A percentile compares a stretch with the other conserved stretches of the same genome.
phyloP scores from a whole-genome alignment of 2,888 invertebrate genomes.

The Epiperipatus broadwayi region DNA sequence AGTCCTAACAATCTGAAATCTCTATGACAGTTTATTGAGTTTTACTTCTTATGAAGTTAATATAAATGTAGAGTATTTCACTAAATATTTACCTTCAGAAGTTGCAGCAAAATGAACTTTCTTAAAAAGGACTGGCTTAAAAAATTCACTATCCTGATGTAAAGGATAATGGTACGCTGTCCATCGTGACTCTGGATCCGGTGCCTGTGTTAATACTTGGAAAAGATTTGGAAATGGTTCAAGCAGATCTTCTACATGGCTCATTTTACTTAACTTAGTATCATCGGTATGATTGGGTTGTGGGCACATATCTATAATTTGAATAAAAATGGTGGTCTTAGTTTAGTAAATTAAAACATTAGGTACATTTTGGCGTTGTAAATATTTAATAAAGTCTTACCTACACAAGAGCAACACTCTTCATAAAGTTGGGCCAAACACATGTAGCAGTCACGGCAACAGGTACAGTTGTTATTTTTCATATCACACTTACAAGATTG shows the following conservation, averaged over 20 bases:
- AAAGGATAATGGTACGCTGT: conserved; percentile 25
- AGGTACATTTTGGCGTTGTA: no score
- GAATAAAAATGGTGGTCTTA: no score
- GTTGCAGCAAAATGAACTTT: no score
- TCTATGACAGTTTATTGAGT: no score
- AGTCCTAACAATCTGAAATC: no score
- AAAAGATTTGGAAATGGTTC: conserved; percentile 27
- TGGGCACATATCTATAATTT: conserved; percentile 25
- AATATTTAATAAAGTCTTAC: no score
- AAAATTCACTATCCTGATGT: conserved; percentile 23
- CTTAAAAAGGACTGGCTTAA: no score
- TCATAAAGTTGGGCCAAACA: conserved; percentile 26
- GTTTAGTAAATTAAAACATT: no score
- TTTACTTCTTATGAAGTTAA: no score
- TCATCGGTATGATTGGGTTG: conserved; percentile 21
- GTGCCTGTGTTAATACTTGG: conserved; percentile 25
- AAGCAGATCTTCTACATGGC: conserved; percentile 24
- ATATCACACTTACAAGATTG: conserved; percentile 30
- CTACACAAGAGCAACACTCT: conserved; percentile 30
- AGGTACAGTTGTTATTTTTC: conserved; percentile 25
- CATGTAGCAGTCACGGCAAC: conserved; percentile 26
- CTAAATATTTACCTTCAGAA: no score
- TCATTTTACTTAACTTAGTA: conserved; percentile 21
- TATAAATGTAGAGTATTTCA: no score
- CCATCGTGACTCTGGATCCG: conserved; percentile 23